Base-by-base conservation (phyloP, 2,113 vertebrate genomes). In the Lepus americanus region DNA sequence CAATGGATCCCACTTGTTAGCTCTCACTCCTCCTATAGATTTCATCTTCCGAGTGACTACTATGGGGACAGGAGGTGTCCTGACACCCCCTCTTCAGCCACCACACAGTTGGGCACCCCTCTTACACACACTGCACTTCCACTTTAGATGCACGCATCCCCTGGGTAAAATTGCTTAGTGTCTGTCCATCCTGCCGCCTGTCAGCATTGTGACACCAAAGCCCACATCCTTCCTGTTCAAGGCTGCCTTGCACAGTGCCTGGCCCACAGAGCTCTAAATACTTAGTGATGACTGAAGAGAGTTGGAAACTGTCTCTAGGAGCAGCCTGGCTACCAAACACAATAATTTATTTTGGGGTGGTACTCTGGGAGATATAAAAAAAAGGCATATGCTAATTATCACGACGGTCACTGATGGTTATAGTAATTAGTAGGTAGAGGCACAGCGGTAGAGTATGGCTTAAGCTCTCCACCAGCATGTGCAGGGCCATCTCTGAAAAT, bases 351-450 rank as follows among this genome's bases (percentile, higher is more conserved):
- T 96, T 96, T 64, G 66, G 94, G 90, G 96, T 89, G 93, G 97
- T 94, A 33, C 66, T 96, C 55, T 93, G 72, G 61, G 76, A 96
- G 36, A 89, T 95, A 95, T 92, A 79, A 97, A 96, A 36, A 36
- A 95, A 96, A 87, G 33, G 61, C 53, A 89, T 80, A 92, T 96
- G 74, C 36, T 96, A 96, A 97, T 97, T 96, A 97, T 91, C 63
- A 67, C 85, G 61, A 90, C 70, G 82, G 94, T 96, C 70, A 86
- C 92, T 83, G 59, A 69, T 90, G 70, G 69, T 94, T 95, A 87
- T 27, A 89, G 92, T 96, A 96, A 96, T 95, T 94, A 84, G 88
- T 94, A 97, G 90, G 95, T 85, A 94, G 96, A 97, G 92, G 70
- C 82, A 89, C 55, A 89, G 76, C 72, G 20, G 55, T 55, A 22